Evolutionary conservation across 2,113 vertebrate genomes (phyloP).

Genomic region (Pseudorhombus dupliciocellatus): DNA sequence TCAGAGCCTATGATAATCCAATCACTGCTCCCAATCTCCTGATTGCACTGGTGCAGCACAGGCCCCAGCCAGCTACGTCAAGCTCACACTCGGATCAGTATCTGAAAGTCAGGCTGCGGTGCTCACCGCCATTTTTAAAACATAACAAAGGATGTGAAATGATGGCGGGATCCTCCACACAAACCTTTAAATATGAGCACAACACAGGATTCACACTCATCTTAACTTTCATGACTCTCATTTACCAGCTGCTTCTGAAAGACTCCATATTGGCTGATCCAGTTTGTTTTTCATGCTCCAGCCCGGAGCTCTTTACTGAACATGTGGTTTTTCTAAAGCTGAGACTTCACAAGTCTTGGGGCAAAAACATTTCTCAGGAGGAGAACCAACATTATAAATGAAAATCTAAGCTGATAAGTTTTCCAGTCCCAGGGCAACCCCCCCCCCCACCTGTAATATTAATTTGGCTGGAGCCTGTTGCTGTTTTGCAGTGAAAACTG

Average conservation of each 20-base stretch:
- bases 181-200: not conserved
- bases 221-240: not conserved
- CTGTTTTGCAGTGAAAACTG: not conserved
- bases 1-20: constrained; percentile 57
- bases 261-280: not conserved
- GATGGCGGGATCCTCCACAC: not conserved
- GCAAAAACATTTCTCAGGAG: not conserved
- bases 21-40: constrained; percentile 57
- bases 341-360: not conserved
- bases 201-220: not conserved
- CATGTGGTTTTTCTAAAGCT: not conserved
- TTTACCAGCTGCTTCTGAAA: not conserved
- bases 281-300: not conserved
- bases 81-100: constrained; percentile 1
- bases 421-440: not conserved
- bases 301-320: not conserved
- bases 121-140: not conserved
- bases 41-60: constrained; percentile 44
- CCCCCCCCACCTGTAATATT: not conserved
- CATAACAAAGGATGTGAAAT: not conserved
- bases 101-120: constrained; percentile 23
- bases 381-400: not conserved
- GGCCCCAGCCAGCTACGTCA: not conserved
- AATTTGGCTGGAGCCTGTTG: not conserved
- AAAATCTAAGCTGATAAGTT: constrained; percentile 6